phyloP scores from a whole-genome alignment of 2,888 invertebrate species.

The Dendrolimus houi region DNA sequence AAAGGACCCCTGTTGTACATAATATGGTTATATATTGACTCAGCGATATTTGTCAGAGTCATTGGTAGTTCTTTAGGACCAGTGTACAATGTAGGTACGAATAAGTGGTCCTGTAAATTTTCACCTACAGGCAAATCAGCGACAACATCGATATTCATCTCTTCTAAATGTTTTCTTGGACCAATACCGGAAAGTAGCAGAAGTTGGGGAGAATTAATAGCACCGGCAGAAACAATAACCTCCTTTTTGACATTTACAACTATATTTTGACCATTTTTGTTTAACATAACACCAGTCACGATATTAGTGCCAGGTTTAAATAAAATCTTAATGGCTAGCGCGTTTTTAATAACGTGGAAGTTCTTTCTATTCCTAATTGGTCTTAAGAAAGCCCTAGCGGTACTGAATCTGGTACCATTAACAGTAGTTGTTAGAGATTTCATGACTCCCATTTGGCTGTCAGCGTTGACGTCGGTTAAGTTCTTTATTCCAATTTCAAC shows the following conservation, averaged over 20 bases:
- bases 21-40: conserved; percentile 57
- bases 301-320: conserved; percentile 64
- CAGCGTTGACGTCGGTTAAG: conserved; percentile 51
- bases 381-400: conserved; percentile 70
- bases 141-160: conserved; percentile 49
- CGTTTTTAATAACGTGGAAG: conserved; percentile 63
- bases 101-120: conserved; percentile 71
- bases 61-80: conserved; percentile 21
- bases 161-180: conserved; percentile 48
- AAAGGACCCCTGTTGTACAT: conserved; percentile 63
- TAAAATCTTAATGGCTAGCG: conserved; percentile 70
- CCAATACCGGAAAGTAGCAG: conserved; percentile 74
- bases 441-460: conserved; percentile 63
- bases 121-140: conserved; percentile 65
- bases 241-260: conserved; percentile 56
- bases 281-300: conserved; percentile 49
- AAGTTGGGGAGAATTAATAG: conserved; percentile 69
- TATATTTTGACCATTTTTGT: conserved; percentile 44
- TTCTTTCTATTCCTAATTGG: conserved; percentile 49
- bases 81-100: conserved; percentile 44
- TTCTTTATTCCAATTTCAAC: conserved; percentile 55
- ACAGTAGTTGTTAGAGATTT: conserved; percentile 57
- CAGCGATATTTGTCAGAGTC: conserved; percentile 31
- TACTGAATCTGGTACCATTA: conserved; percentile 62
- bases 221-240: conserved; percentile 65